Evolutionary conservation across 2,888 invertebrate species (phyloP).

Genomic region (Tipula lateralis): DNA sequence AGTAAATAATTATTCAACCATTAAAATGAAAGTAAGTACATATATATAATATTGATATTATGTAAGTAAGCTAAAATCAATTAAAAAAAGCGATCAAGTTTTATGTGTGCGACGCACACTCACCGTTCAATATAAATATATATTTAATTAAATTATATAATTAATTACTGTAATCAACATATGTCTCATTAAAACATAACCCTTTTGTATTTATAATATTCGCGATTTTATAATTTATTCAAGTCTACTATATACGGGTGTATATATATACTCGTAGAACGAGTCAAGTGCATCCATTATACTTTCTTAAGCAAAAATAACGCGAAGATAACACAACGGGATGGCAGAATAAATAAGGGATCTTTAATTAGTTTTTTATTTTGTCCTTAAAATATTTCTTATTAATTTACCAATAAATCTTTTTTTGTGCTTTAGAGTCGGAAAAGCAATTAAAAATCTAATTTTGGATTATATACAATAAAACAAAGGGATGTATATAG

Average conservation of each 20-base stretch:
- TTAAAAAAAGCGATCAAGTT: not conserved
- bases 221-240: not conserved
- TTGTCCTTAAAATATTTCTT: constrained; percentile 24
- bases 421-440: not conserved
- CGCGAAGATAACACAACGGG: not conserved
- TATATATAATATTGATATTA: not conserved
- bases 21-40: not conserved
- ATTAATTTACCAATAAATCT: constrained; percentile 15
- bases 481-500: not conserved
- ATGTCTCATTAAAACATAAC: not conserved
- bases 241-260: too few species aligned
- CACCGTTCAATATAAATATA: not conserved
- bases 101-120: not conserved
- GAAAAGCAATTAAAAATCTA: not conserved
- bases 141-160: not conserved
- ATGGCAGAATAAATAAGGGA: not conserved
- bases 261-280: not conserved
- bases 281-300: constrained; percentile 1
- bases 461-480: not conserved
- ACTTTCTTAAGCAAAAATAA: not conserved
- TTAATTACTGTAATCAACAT: not conserved
- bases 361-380: constrained; percentile 14
- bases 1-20: not conserved
- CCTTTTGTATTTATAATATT: not conserved
- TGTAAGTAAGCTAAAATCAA: not conserved